Evolutionary conservation across 2,888 invertebrate genomes (phyloP).

Genomic region (Polymixis flavicincta): DNA sequence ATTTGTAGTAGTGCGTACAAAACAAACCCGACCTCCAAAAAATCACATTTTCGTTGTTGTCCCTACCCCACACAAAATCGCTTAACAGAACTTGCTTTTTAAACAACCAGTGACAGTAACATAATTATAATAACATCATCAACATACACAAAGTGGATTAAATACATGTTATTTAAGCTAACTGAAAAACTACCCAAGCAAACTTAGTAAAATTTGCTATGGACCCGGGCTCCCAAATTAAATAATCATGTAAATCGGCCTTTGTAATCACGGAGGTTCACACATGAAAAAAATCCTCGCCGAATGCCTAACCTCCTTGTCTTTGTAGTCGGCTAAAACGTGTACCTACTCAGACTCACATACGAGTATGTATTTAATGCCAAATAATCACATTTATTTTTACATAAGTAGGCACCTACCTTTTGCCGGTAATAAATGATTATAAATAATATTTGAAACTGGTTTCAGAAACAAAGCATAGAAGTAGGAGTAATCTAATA

Average conservation of each 20-base stretch:
- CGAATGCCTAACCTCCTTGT: not conserved
- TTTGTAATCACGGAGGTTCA: no score
- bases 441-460: not conserved
- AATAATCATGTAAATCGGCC: no score
- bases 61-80: not conserved
- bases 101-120: no score
- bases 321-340: not conserved
- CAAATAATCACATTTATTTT: slow-evolving; percentile 6
- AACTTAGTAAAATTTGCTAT: no score
- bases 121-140: not conserved
- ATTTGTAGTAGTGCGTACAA: no score
- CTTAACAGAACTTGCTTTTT: not conserved
- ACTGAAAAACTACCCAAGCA: not conserved
- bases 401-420: not conserved
- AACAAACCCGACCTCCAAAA: not conserved
- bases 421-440: slow-evolving; percentile 1
- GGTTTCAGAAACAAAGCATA: slow-evolving; percentile 7
- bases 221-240: no score
- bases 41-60: not conserved
- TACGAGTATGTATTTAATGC: not conserved
- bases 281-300: not conserved
- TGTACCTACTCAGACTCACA: not conserved
- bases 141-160: not conserved
- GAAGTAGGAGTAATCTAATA: not conserved
- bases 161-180: not conserved